Base-by-base conservation (phyloP, 2,113 vertebrate species). In the Thalassarche chlororhynchos region DNA sequence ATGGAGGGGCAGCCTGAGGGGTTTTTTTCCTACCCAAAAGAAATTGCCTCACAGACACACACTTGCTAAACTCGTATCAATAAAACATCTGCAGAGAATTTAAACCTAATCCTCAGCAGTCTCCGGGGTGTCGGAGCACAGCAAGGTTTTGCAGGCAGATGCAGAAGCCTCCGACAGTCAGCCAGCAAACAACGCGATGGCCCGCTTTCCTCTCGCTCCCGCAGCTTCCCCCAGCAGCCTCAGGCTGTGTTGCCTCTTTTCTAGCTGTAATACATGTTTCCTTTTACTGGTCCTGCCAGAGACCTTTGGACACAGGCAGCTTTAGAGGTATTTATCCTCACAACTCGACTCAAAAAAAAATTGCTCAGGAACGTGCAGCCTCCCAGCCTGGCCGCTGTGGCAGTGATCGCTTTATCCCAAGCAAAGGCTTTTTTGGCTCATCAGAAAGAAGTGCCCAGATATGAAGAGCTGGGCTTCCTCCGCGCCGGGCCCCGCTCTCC, bases 31-130 rank as follows among this genome's bases (percentile, higher is more conserved):
- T 16, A 6, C 28, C 29, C 23, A 32, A 57, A 65, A 28, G 12
- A 65, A 69, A 71, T 5, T 0, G 1, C 16, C 64, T 62, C 24
- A 3, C 61, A 17, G 23, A 31, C 25, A 28, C 24, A 12, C 57
- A 2, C 40, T 42, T 2, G 1, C 84, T 10, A 28, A 87, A n/a
- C 66, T 87, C 65, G 0, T 55, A 20, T 8, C 25, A 6, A 54
- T 40, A 62, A 17, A 93, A 88, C 92, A 93, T 88, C 97, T 24
- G 96, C 90, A 74, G 96, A 90, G 85, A 90, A 88, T 92, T 80
- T 47, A 13, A 62, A 42, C 23, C 85, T 51, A 6, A 84, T 86
- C 85, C 92, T 49, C 49, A 9, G 78, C 70, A 12, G 51, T 28
- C 93, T 85, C 89, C 1, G 31, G 65, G 87, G 47, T 71, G 93